Evolutionary conservation across 2,113 vertebrate genomes (phyloP).

Genomic region (Salvator merianae): DNA sequence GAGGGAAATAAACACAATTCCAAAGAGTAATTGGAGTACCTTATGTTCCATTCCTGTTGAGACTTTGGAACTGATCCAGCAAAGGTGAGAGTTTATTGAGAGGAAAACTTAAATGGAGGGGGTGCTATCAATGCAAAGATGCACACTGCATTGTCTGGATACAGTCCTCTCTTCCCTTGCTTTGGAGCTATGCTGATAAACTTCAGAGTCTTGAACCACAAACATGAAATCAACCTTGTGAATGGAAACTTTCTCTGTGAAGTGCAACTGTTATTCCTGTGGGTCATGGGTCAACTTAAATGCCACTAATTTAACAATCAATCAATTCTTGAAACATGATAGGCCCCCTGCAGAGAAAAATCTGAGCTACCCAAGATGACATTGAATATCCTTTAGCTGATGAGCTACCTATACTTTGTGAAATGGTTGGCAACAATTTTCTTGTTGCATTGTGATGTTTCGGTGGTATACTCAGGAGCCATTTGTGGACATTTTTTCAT

Average conservation of each 20-base stretch:
- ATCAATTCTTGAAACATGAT: no score
- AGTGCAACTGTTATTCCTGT: constrained; percentile 19
- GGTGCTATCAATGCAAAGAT: background rate
- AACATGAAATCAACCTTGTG: constrained; percentile 23
- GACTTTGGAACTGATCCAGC: constrained; percentile 44
- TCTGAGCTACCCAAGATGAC: no score
- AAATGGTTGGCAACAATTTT: no score
- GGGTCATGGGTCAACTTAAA: background rate
- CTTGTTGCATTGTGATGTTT: no score
- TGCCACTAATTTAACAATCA: background rate
- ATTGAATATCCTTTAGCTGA: no score
- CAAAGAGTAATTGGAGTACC: background rate
- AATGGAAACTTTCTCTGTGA: background rate
- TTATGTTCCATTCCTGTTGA: constrained; percentile 52
- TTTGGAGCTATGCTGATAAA: constrained; percentile 19
- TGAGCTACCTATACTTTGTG: no score
- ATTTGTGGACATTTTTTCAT: no score
- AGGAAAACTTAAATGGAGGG: background rate
- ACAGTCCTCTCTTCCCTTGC: background rate
- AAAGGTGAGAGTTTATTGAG: constrained; percentile 27
- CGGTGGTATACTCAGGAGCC: no score
- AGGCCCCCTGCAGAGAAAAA: no score
- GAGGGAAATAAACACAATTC: constrained; percentile 2
- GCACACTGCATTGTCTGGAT: background rate
- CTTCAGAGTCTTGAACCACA: constrained; percentile 26